phyloP scores from a whole-genome alignment of 2,888 invertebrate species.

The Drosophila ustulata region DNA sequence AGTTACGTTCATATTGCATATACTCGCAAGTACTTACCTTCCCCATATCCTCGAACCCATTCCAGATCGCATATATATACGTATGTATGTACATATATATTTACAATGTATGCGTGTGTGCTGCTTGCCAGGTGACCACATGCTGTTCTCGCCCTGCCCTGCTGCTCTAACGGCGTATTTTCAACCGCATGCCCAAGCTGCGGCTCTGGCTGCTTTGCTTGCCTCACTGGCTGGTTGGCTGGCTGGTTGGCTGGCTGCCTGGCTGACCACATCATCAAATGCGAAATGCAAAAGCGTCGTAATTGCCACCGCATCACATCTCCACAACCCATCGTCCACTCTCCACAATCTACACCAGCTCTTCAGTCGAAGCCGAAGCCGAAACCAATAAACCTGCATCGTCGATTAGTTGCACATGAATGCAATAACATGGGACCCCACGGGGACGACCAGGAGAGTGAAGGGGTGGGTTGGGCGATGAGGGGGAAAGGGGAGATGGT shows the following conservation, averaged over 20 bases:
- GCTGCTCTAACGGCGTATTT: constrained; percentile 63
- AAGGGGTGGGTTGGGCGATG: not conserved
- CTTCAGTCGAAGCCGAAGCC: constrained; percentile 45
- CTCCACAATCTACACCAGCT: constrained; percentile 16
- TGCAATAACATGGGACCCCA: constrained; percentile 44
- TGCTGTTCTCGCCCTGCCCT: constrained; percentile 52
- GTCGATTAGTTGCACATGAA: constrained; percentile 75
- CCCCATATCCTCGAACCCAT: constrained; percentile 10
- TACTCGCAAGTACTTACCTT: constrained; percentile 9
- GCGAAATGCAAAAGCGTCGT: constrained; percentile 68
- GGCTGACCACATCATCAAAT: constrained; percentile 73
- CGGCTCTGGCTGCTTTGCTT: constrained; percentile 36
- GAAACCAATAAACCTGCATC: constrained; percentile 75
- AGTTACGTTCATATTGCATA: constrained; percentile 56
- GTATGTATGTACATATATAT: not conserved
- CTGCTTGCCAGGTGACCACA: constrained; percentile 63
- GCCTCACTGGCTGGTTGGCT: constrained; percentile 2
- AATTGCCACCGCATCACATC: constrained; percentile 63
- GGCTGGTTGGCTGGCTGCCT: constrained; percentile 23
- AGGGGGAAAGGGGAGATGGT: constrained; percentile 2
- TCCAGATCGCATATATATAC: constrained; percentile 22
- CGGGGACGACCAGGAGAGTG: not conserved
- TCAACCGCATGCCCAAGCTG: constrained; percentile 64
- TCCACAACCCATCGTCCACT: constrained; percentile 9
- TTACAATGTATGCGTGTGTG: constrained; percentile 10